phyloP scores from a whole-genome alignment of 1,140 invertebrate genomes.

The Drosophila arawakana region DNA sequence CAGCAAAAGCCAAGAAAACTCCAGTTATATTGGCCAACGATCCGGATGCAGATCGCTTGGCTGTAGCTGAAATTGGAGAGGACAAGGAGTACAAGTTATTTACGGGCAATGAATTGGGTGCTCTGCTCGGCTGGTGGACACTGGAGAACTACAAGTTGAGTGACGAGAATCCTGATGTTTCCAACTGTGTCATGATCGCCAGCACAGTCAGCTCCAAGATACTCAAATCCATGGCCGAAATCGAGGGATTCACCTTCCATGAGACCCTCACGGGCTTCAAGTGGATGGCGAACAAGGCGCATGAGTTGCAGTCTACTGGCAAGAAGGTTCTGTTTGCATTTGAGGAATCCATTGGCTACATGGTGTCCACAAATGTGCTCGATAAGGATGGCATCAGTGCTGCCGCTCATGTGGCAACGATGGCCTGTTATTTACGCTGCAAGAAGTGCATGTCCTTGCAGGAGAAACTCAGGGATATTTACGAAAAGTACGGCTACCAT shows the following conservation, averaged over 20 bases:
- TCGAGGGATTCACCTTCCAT: conserved; percentile 94
- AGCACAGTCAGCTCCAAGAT: conserved; percentile 99
- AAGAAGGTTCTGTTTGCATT: conserved; percentile 96
- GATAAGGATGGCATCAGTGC: conserved; percentile 99
- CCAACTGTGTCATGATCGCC: conserved; percentile 92
- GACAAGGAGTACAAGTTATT: conserved; percentile 94
- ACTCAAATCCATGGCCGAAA: conserved; percentile 90
- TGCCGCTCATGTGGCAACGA: conserved; percentile 91
- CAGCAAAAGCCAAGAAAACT: conserved; percentile 90
- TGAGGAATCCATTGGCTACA: conserved; percentile 98
- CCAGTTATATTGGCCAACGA: conserved; percentile 97
- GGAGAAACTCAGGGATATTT: conserved; percentile 92
- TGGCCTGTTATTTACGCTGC: conserved; percentile 91
- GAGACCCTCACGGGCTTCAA: conserved; percentile 99
- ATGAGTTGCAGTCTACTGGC: conserved; percentile 89
- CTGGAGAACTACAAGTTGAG: conserved; percentile 87
- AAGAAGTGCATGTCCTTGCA: conserved; percentile 87
- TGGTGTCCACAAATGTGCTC: conserved; percentile 93
- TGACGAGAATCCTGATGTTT: conserved; percentile 85
- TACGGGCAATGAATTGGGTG: conserved; percentile 97
- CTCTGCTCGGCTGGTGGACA: conserved; percentile 97
- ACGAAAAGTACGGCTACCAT: conserved; percentile 94
- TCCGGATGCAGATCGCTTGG: conserved; percentile 98
- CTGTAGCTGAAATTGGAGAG: conserved; percentile 92
- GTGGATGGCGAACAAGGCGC: conserved; percentile 98